Evolutionary conservation across 2,113 vertebrate genomes (phyloP).

Genomic region (Delphinapterus leucas): DNA sequence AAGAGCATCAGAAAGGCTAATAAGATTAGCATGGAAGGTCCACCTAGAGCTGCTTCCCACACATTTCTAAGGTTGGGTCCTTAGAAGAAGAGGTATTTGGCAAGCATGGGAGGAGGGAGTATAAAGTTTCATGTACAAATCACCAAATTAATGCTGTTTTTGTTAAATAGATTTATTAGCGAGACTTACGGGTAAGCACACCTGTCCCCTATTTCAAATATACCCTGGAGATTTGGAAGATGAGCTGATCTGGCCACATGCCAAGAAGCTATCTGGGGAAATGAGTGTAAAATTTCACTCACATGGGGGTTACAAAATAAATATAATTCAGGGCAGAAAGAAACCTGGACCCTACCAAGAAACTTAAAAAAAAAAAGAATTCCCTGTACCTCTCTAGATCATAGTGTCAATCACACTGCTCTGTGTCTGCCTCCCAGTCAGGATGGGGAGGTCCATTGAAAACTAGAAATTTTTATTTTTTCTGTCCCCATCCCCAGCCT

Average conservation of each 20-base stretch:
- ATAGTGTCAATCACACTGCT: neutral
- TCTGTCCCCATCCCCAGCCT: neutral
- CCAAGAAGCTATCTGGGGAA: conserved; percentile 13
- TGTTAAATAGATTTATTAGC: conserved; percentile 13
- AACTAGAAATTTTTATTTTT: neutral
- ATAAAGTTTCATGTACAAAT: conserved; percentile 16
- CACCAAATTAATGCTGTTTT: neutral
- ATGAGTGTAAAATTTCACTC: conserved; percentile 23
- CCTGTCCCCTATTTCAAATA: conserved; percentile 1
- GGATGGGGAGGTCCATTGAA: neutral
- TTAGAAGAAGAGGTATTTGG: neutral
- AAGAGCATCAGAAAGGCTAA: neutral
- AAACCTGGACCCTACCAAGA: neutral
- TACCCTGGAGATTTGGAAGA: neutral
- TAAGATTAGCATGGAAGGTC: neutral
- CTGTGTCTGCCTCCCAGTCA: neutral
- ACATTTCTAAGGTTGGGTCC: neutral
- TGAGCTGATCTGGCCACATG: neutral
- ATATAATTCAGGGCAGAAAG: neutral
- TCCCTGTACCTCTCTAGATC: neutral
- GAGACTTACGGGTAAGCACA: neutral
- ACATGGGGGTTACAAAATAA: neutral
- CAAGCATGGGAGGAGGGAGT: neutral
- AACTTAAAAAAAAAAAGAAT: neutral
- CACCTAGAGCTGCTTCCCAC: neutral